A percentile compares a stretch with the other conserved stretches of the same genome.
These are phyloP conservation scores for Petrocephalus schoutedeni DNA, from an alignment of 2,797 vertebrate genomes.

Conservation along the genomic window DNA sequence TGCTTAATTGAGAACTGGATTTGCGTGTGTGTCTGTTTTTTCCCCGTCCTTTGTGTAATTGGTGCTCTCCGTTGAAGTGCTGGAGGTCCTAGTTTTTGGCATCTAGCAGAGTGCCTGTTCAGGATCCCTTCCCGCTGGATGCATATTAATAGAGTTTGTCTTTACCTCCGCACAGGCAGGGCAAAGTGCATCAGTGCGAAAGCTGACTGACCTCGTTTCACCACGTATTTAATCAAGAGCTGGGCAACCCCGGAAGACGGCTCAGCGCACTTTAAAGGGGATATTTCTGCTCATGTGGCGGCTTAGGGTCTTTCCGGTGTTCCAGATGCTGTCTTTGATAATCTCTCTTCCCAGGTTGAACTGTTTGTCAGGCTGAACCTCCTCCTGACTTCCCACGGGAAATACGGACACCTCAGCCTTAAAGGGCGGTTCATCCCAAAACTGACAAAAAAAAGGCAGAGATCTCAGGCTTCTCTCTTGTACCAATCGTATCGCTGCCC, in stretches of 20 bases:
- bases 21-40: slow-evolving; percentile 36
- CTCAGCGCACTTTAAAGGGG: not conserved
- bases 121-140: not conserved
- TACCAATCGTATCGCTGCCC: no score
- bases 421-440: no score
- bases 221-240: not conserved
- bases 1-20: slow-evolving; percentile 7
- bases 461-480: no score
- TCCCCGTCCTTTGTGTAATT: slow-evolving; percentile 39
- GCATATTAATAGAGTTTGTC: not conserved
- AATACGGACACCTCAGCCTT: not conserved
- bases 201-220: not conserved
- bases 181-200: not conserved
- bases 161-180: not conserved
- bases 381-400: not conserved
- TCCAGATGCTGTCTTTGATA: not conserved
- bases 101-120: not conserved
- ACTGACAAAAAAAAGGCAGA: no score
- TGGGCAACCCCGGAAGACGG: not conserved
- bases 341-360: not conserved
- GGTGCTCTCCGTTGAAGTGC: slow-evolving; percentile 18
- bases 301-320: not conserved
- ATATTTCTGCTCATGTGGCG: not conserved
- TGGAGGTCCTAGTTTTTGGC: not conserved
- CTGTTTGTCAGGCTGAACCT: not conserved